Percentiles rank a stretch among this genome's conserved stretches.
Evolutionary conservation across 1,140 invertebrate species (phyloP).

Genomic region (Drosophila repleta): DNA sequence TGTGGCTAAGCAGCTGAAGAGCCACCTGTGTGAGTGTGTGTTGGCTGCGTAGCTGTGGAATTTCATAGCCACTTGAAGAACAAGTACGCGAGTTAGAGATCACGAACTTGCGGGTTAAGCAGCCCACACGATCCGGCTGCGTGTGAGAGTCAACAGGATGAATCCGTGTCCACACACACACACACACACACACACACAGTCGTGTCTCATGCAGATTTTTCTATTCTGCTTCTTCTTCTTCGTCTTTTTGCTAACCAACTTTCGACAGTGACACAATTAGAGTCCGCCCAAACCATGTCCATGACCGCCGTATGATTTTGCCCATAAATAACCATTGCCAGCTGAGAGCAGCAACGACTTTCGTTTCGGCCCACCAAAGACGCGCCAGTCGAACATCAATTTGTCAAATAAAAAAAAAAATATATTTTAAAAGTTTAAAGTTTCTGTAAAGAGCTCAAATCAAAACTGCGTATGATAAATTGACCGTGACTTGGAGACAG

Average conservation of each 20-base stretch:
- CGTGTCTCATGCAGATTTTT: slow-evolving; percentile 19
- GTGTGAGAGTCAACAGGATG: slow-evolving; percentile 45
- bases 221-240: neutral
- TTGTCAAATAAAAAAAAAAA: slow-evolving; percentile 54
- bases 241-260: slow-evolving; percentile 44
- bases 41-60: slow-evolving; percentile 69
- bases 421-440: slow-evolving; percentile 1
- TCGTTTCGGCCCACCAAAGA: slow-evolving; percentile 60
- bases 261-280: slow-evolving; percentile 73
- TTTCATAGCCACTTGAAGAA: slow-evolving; percentile 73
- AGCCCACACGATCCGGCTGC: slow-evolving; percentile 59
- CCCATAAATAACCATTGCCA: slow-evolving; percentile 58
- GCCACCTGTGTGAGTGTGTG: slow-evolving; percentile 19
- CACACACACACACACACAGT: too few species aligned
- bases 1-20: slow-evolving; percentile 20
- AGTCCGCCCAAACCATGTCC: slow-evolving; percentile 33
- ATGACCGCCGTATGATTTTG: slow-evolving; percentile 21
- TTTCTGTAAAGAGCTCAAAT: slow-evolving; percentile 33
- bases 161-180: slow-evolving; percentile 13
- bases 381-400: slow-evolving; percentile 54
- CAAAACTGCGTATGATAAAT: slow-evolving; percentile 72
- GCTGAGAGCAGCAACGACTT: slow-evolving; percentile 37
- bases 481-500: slow-evolving; percentile 64
- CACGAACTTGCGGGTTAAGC: slow-evolving; percentile 73
- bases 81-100: slow-evolving; percentile 72